These are phyloP conservation scores for Limnephilus auricula DNA, from an alignment of 2,888 invertebrate species.

Conservation along the genomic window DNA sequence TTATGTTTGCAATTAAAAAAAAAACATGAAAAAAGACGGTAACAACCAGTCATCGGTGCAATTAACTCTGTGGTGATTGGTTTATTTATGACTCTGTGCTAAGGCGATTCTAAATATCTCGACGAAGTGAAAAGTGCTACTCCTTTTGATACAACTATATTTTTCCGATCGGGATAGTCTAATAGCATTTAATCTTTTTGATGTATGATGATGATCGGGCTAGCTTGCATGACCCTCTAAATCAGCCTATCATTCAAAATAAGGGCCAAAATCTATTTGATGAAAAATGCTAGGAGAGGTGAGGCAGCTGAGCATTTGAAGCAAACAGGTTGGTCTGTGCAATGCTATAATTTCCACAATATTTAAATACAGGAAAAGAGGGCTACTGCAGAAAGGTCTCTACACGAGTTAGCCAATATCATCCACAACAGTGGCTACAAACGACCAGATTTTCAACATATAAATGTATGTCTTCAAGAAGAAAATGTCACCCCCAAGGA, in stretches of 20 bases:
- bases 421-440: too few species aligned
- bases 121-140: neutral
- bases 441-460: neutral
- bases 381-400: neutral
- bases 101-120: neutral
- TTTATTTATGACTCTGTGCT: too few species aligned
- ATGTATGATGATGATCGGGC: neutral
- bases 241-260: neutral
- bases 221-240: neutral
- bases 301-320: neutral
- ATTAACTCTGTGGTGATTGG: neutral
- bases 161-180: neutral
- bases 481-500: neutral
- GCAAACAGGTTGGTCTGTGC: neutral
- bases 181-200: neutral
- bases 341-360: neutral
- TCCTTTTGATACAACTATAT: neutral
- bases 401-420: neutral
- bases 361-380: neutral
- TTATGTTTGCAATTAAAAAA: neutral
- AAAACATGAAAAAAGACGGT: neutral
- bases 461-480: neutral
- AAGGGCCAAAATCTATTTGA: neutral
- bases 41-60: neutral
- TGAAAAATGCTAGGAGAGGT: neutral